Conservation (phyloP, 2,113 vertebrate species). For the Scortum barcoo region DNA sequence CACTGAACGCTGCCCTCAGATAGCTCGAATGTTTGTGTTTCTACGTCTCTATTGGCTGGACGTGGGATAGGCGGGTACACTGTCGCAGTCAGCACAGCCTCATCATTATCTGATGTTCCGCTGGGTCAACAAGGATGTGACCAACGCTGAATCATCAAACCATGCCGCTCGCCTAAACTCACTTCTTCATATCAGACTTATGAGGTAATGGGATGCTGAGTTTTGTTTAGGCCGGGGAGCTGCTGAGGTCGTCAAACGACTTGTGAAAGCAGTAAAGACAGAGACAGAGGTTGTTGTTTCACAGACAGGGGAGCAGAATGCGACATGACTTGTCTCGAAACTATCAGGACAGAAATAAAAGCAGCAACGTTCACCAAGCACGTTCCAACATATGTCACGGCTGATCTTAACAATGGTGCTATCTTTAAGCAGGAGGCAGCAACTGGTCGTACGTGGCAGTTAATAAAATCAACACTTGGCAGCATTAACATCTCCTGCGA, state of each 20-base stretch:
- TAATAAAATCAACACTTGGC: conserved; percentile 47
- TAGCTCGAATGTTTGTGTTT: conserved; percentile 29
- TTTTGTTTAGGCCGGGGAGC: conserved; percentile 41
- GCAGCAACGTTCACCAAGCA: conserved; percentile 39
- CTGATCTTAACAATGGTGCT: conserved; percentile 60
- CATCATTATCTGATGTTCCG: conserved; percentile 68
- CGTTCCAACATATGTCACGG: conserved; percentile 42
- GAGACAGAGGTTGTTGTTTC: conserved; percentile 33
- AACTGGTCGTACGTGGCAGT: conserved; percentile 48
- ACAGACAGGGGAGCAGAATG: background rate
- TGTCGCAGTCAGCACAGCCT: conserved; percentile 59
- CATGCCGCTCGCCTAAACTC: conserved; percentile 44
- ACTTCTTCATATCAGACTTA: conserved; percentile 56
- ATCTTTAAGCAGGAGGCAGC: conserved; percentile 63
- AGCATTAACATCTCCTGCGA: conserved; percentile 11
- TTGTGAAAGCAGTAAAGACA: conserved; percentile 54
- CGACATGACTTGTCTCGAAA: conserved; percentile 8
- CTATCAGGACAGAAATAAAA: conserved; percentile 37
- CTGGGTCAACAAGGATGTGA: conserved; percentile 76
- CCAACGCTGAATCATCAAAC: conserved; percentile 73
- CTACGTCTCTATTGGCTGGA: conserved; percentile 38
- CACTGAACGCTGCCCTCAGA: conserved; percentile 2
- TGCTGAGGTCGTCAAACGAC: conserved; percentile 67
- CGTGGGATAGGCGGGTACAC: conserved; percentile 35
- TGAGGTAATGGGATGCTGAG: conserved; percentile 62